Base-by-base conservation (phyloP, 2,797 vertebrate genomes). In the Meda fulgida region DNA sequence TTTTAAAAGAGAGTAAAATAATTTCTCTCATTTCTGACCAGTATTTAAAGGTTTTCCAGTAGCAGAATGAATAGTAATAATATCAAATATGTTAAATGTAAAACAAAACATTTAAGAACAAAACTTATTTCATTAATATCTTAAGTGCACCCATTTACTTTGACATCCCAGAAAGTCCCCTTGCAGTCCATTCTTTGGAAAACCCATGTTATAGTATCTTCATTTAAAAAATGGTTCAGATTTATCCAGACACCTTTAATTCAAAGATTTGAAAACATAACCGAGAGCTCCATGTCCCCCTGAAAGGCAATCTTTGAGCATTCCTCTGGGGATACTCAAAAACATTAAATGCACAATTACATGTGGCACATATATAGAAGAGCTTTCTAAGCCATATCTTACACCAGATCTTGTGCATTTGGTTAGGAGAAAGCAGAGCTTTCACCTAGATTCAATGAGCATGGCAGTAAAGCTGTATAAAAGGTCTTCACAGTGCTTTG, bases 401-500 rank as follows among this genome's bases (percentile, higher is more conserved):
- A 23, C 23, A 48, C 77, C 23, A 46, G 53, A 21, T 13, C 11
- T 29, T 70, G 71, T 75, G 60, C 5, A 40, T 46, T 77, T 69
- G 18, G 26, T 58, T 21, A 5, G 51, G 3, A 29, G 53, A 78
- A 78, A 84, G 36, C 48, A 9, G 75, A 5, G 38, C 38, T 31
- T 78, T 67, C 63, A 69, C 36, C 18, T 7, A 58, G 46, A 78
- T 78, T 70, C 70, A 84, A 78, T 60, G 29, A 78, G 26, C 14
- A 10, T 1, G 1, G 66, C 66, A 58, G 34, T 77, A 69, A 78
- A 78, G 65, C 72, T 46, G 36, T 66, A n/a, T 53, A 18, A 77
- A 86, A 86, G 81, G 84, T 46, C 81, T 76, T 69, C 53, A 71
- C 73, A 55, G 36, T 43, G 75, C 34, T 80, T 19, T 58, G 70